Evolutionary conservation across 1,140 invertebrate genomes (phyloP).

Genomic region (Drosophila ohnishii): DNA sequence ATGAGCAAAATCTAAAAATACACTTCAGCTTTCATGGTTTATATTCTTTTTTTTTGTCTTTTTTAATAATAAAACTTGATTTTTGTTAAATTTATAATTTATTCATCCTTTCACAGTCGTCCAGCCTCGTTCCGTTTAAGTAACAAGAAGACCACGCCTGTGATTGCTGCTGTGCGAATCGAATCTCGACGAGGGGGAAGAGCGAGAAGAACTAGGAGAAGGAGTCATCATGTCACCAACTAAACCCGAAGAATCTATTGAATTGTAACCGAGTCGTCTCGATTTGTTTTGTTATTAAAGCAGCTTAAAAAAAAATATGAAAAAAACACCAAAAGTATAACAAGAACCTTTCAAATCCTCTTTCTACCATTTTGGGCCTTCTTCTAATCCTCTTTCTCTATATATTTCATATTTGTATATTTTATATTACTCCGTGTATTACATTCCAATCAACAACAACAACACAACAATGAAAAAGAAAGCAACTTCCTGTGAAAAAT

Average conservation of each 20-base stretch:
- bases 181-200: conserved; percentile 57
- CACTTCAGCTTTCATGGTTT: neutral
- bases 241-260: conserved; percentile 30
- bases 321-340: conserved; percentile 52
- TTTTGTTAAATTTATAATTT: neutral
- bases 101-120: conserved; percentile 84
- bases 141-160: conserved; percentile 85
- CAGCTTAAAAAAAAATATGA: conserved; percentile 45
- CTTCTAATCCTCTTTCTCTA: conserved; percentile 27
- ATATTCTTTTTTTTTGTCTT: neutral
- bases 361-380: conserved; percentile 19
- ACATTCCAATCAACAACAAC: conserved; percentile 41
- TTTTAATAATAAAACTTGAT: neutral
- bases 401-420: conserved; percentile 39
- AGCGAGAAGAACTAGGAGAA: conserved; percentile 40
- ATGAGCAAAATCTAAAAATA: conserved; percentile 6
- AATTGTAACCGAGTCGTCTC: conserved; percentile 63
- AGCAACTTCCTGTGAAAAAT: conserved; percentile 22
- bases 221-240: conserved; percentile 38
- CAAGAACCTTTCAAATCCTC: conserved; percentile 17
- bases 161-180: conserved; percentile 84
- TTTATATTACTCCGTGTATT: conserved; percentile 43
- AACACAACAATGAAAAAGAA: conserved; percentile 13
- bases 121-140: conserved; percentile 86
- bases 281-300: conserved; percentile 70